Conservation (phyloP, 2,113 vertebrate genomes). For the Labeo rohita region DNA sequence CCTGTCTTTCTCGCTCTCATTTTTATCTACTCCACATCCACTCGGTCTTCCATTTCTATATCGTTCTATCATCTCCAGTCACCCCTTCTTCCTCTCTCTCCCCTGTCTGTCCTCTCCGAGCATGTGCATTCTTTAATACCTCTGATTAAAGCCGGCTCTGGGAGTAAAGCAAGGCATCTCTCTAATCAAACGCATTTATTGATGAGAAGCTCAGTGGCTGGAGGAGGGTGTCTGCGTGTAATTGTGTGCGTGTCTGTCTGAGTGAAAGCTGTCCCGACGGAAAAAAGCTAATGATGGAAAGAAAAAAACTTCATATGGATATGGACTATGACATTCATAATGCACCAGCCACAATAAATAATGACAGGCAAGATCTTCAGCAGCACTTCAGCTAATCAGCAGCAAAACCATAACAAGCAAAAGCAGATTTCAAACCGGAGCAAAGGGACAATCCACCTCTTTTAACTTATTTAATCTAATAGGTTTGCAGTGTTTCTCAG, state of each 20-base stretch:
- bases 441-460: neutral
- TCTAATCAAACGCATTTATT: slow-evolving; percentile 50
- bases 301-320: neutral
- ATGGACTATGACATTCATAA: slow-evolving; percentile 30
- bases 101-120: slow-evolving; percentile 35
- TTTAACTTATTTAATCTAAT: neutral
- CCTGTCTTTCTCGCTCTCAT: slow-evolving; percentile 17
- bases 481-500: neutral
- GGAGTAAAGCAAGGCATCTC: slow-evolving; percentile 45
- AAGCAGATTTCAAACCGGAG: slow-evolving; percentile 1
- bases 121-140: slow-evolving; percentile 52
- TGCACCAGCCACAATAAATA: slow-evolving; percentile 31
- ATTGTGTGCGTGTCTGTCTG: slow-evolving; percentile 39
- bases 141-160: slow-evolving; percentile 58
- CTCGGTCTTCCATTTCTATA: slow-evolving; percentile 15
- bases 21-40: slow-evolving; percentile 13
- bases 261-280: slow-evolving; percentile 24
- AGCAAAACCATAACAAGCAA: slow-evolving; percentile 25
- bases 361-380: slow-evolving; percentile 12
- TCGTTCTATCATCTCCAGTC: slow-evolving; percentile 18
- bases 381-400: slow-evolving; percentile 22
- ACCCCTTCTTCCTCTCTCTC: slow-evolving; percentile 17
- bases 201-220: slow-evolving; percentile 44
- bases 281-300: slow-evolving; percentile 33
- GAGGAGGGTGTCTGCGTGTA: slow-evolving; percentile 44